These are phyloP conservation scores for Nymphalis polychloros DNA, from an alignment of 2,888 invertebrate genomes.

Conservation along the genomic window DNA sequence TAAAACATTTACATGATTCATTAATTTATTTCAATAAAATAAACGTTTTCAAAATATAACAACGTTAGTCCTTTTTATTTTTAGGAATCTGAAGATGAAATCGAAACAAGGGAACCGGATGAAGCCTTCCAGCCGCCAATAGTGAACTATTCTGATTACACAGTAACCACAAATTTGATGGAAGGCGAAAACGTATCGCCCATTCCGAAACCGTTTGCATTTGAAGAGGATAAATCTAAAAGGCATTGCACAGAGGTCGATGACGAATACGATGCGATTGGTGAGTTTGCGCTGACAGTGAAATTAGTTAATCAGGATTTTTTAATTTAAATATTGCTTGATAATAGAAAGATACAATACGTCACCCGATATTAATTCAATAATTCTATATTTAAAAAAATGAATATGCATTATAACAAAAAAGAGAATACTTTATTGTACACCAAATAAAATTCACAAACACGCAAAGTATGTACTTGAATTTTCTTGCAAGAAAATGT, in stretches of 20 bases:
- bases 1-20: no score
- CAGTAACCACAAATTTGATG: slow-evolving; percentile 42
- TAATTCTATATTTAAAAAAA: no score
- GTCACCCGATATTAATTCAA: no score
- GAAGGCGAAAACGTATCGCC: slow-evolving; percentile 33
- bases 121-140: slow-evolving; percentile 39
- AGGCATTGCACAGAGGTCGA: slow-evolving; percentile 61
- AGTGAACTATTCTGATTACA: slow-evolving; percentile 44
- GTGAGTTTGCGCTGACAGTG: slow-evolving; percentile 45
- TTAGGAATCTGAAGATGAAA: slow-evolving; percentile 53
- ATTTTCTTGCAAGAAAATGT: no score
- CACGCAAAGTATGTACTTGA: no score
- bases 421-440: no score
- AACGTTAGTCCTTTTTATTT: background rate
- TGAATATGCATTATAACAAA: no score
- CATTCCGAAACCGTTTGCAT: slow-evolving; percentile 34
- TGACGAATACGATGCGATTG: slow-evolving; percentile 75
- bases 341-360: no score
- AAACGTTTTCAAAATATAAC: no score
- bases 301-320: background rate
- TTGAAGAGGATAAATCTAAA: slow-evolving; percentile 54
- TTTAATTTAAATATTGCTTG: no score
- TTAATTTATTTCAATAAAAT: no score
- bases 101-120: slow-evolving; percentile 45
- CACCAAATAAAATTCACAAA: no score